These are phyloP conservation scores for Dyspetes luteomarginatus DNA, from an alignment of 2,888 invertebrate genomes.

Conservation along the genomic window DNA sequence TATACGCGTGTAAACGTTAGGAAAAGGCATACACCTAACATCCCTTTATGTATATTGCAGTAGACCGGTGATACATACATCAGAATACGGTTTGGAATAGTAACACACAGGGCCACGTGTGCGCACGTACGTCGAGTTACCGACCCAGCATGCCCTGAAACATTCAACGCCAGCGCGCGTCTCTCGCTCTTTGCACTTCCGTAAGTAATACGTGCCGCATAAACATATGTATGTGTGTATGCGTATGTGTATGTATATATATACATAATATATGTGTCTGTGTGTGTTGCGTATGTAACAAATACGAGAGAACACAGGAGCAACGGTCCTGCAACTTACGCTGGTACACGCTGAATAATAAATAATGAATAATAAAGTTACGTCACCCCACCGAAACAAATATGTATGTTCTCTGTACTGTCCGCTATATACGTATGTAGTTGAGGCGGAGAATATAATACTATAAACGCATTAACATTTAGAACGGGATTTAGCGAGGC, in stretches of 20 bases:
- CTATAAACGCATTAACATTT: slow-evolving; percentile 69
- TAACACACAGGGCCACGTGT: slow-evolving; percentile 56
- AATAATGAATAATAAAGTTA: slow-evolving; percentile 70
- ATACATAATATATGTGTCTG: too few species aligned
- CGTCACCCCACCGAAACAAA: slow-evolving; percentile 56
- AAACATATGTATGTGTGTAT: not conserved
- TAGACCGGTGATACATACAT: slow-evolving; percentile 4
- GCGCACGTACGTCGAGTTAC: slow-evolving; percentile 59
- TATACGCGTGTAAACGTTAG: not conserved
- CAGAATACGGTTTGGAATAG: slow-evolving; percentile 41
- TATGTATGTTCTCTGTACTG: slow-evolving; percentile 39
- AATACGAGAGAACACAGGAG: slow-evolving; percentile 44
- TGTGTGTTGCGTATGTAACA: not conserved
- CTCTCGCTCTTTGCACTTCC: slow-evolving; percentile 65
- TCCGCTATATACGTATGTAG: slow-evolving; percentile 48
- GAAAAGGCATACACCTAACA: slow-evolving; percentile 16
- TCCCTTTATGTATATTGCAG: slow-evolving; percentile 21
- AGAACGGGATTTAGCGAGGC: slow-evolving; percentile 65
- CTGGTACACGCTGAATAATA: slow-evolving; percentile 59
- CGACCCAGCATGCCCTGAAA: slow-evolving; percentile 60
- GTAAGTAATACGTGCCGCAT: slow-evolving; percentile 50
- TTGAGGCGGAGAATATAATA: slow-evolving; percentile 58
- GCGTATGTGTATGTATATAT: not conserved
- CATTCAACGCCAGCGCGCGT: slow-evolving; percentile 59
- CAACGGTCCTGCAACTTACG: slow-evolving; percentile 56